Evolutionary conservation across 2,797 vertebrate genomes (phyloP), one percentile per base, ranked within the genome.

Genomic region (Urophycis tenuis): DNA sequence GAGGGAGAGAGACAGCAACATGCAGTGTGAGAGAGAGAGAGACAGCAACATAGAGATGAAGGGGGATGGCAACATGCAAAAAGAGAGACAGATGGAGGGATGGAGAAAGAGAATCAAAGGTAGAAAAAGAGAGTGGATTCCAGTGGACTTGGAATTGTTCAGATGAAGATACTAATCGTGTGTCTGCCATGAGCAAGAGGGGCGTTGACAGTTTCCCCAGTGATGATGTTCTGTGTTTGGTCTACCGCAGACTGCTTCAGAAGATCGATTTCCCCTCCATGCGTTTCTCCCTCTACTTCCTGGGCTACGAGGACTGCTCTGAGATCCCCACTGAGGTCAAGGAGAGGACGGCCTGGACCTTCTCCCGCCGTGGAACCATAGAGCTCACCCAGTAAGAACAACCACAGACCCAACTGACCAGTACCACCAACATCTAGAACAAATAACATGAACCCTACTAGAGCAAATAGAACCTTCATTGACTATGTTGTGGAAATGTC

Each of bases 231-330:
- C 60, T 67, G 25, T 67, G 2, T 8, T 29, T 67, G 60, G 25
- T 60, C 53, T 53, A 53, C 85, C 75, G 74, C 89, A 99, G 98
- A 78, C 90, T 99, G 74, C 91, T 99, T 78, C 95, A 99, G 84
- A 99, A 98, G 89, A 92, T 95, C 71, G 97, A 99, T 90, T 99
- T 99, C 88, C 96, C 97, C 74, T 78, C 94, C 74, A 98, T 98
- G 96, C 95, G 94, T 30, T 99, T 99, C 90, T 95, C 96, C 0
- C 95, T 99, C 19, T 99, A 95, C 88, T 99, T 99, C 88, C 85
- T 99, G 93, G 96, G 94, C 3, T 99, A 93, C 12, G 98, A 99
- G 87, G 96, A 98, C 86, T 97, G 96, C 90, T 96, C 94, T 14
- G 95, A 98, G 87, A 96, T 99, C 85, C 97, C 97, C 0, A 84